phyloP scores from a whole-genome alignment of 2,113 vertebrate species.

The Bubo bubo region DNA sequence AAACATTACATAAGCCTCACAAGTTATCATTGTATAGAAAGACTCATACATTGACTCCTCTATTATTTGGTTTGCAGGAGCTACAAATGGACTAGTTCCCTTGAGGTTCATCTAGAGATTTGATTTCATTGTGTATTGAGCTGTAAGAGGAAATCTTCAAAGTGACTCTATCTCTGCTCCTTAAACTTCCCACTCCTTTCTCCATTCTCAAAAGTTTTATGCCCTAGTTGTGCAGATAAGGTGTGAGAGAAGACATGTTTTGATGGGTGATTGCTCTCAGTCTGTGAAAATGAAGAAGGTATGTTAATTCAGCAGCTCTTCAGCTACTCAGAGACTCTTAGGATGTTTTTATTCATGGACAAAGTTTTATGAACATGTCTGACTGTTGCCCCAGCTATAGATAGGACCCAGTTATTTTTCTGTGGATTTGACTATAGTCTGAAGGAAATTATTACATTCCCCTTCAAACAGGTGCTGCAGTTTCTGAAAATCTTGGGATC shows the following conservation, averaged over 20 bases:
- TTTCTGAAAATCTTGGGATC: not conserved
- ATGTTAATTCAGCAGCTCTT: not conserved
- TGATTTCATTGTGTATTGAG: not conserved
- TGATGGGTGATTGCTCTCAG: not conserved
- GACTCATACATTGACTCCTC: not conserved
- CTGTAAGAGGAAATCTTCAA: not conserved
- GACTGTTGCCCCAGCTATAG: not conserved
- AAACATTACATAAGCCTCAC: not conserved
- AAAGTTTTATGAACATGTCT: not conserved
- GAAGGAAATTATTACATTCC: not conserved
- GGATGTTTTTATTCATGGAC: not conserved
- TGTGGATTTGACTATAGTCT: not conserved
- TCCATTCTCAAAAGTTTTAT: not conserved
- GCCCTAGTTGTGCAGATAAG: not conserved
- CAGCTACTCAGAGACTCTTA: not conserved
- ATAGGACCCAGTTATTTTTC: not conserved
- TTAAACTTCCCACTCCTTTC: not conserved
- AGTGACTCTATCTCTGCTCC: not conserved
- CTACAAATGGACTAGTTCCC: not conserved
- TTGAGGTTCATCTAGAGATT: not conserved
- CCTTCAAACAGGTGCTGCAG: not conserved
- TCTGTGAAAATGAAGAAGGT: not conserved
- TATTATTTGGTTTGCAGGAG: not conserved
- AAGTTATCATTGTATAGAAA: not conserved
- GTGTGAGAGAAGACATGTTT: not conserved